Percentiles rank a stretch among this genome's conserved stretches.
These are phyloP conservation scores for Zoanthus solanderi DNA, from an alignment of 92 coral and sea anemone genomes.

Conservation along the genomic window DNA sequence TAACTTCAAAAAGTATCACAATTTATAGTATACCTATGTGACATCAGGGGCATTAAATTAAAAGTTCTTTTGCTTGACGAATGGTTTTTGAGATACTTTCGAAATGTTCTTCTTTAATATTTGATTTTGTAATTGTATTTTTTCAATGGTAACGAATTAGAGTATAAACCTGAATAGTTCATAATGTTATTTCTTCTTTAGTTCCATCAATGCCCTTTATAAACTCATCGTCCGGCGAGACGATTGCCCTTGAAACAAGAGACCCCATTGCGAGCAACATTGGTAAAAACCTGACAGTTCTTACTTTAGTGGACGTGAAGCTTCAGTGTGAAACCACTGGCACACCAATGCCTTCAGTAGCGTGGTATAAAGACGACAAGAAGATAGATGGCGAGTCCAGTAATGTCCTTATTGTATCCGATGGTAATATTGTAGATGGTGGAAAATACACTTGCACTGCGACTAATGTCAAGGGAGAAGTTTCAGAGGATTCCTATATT, in stretches of 20 bases:
- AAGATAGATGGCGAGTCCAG: constrained; percentile 20
- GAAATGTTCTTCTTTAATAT: no score
- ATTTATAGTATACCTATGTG: no score
- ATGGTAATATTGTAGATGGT: constrained; percentile 55
- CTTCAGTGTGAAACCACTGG: constrained; percentile 79
- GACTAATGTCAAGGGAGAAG: constrained; percentile 67
- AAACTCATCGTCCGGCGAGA: constrained; percentile 27
- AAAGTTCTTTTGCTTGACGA: no score
- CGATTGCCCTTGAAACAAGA: constrained; percentile 32
- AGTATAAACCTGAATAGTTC: not conserved
- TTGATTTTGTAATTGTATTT: no score
- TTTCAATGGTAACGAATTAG: no score
- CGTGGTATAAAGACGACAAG: constrained; percentile 71
- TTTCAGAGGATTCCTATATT: constrained; percentile 25
- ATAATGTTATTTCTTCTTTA: not conserved
- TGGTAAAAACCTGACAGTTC: constrained; percentile 76
- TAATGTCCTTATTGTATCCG: constrained; percentile 55
- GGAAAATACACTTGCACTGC: constrained; percentile 78
- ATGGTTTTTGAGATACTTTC: no score
- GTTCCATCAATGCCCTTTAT: constrained; percentile 8
- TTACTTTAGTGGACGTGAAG: constrained; percentile 65
- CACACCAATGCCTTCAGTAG: constrained; percentile 67
- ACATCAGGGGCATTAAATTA: no score
- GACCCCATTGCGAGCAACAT: constrained; percentile 58
- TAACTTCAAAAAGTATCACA: no score